Evolutionary conservation across 2,113 vertebrate species (phyloP), one percentile per base, ranked within the genome.

Genomic region (Rhea americana): DNA sequence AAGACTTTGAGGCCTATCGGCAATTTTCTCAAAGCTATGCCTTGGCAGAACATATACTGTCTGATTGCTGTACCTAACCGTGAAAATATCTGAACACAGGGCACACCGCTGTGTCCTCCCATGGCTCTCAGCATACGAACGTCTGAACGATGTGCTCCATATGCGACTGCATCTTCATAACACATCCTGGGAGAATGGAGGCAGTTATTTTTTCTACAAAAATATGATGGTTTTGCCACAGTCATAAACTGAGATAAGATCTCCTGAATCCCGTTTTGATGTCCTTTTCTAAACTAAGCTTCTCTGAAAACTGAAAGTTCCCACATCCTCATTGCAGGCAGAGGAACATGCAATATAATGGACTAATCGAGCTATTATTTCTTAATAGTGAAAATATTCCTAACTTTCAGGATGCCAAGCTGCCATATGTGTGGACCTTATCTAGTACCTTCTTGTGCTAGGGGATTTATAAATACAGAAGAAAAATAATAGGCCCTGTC

Each of bases 151-250:
- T 30, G 3, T 0, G 0, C 11, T 47, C 39, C 22, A 11, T 5
- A 11, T 0, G 0, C 1, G 2, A 28, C 43, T 51, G 43, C 19
- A 55, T 30, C 56, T 59, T 51, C 82, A 67, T 24, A 41, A 20
- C 37, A 51, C 32, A 21, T 22, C 41, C 1, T 43, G 58, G 20
- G 15, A 12, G 13, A 79, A 32, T 1, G 5, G 10, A 79, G 41
- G 62, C 9, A 26, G 10, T 8, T 76, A 8, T 53, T 37, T 61
- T 72, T 17, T 16, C 41, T 76, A 8, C 11, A 63, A 50, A 73
- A 77, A 50, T 21, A 53, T 61, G n/a, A 41, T 6, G 2, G 3
- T 81, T 61, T 62, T 68, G 14, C 14, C 43, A 65, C 22, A 82
- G 15, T 22, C 9, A 35, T 24, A 35, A 16, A n/a, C 5, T 67